Evolutionary conservation across 2,888 invertebrate genomes (phyloP).

Genomic region (Pterobdella sp.): DNA sequence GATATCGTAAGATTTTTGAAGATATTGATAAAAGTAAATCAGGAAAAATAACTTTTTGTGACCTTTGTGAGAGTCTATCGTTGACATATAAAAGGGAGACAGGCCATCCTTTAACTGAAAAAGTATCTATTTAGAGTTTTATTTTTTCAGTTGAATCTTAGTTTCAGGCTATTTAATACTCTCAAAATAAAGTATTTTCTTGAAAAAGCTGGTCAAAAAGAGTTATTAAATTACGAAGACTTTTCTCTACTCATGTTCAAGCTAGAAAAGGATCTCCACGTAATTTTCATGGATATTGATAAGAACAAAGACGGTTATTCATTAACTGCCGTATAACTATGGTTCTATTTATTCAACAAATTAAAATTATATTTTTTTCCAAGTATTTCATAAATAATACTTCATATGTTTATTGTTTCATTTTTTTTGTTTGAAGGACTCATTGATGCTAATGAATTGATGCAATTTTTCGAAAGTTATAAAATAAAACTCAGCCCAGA

Average conservation of each 20-base stretch:
- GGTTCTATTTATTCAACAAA: too few relatives aligned
- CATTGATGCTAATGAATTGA: conserved; percentile 7
- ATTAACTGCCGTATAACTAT: too few relatives aligned
- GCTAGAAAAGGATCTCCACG: neutral
- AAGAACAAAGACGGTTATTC: neutral
- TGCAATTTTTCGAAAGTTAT: conserved; percentile 16
- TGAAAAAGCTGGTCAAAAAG: neutral
- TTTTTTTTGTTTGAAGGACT: neutral
- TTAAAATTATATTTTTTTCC: too few relatives aligned
- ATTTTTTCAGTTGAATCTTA: too few relatives aligned
- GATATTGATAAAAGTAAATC: neutral
- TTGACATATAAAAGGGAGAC: neutral
- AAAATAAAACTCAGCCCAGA: conserved; percentile 10
- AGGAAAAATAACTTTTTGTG: neutral
- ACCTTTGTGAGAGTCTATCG: neutral
- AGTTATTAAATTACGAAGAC: neutral
- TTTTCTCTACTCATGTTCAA: neutral
- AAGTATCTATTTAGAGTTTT: too few relatives aligned
- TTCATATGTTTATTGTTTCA: neutral
- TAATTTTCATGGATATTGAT: neutral
- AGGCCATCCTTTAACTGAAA: neutral
- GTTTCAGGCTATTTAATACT: too few relatives aligned
- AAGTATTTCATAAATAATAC: too few relatives aligned
- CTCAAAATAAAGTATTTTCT: neutral
- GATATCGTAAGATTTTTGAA: neutral